A percentile compares a stretch with the other conserved stretches of the same genome.
Evolutionary conservation across 1,140 invertebrate species (phyloP).

Genomic region (Antheraea pernyi): DNA sequence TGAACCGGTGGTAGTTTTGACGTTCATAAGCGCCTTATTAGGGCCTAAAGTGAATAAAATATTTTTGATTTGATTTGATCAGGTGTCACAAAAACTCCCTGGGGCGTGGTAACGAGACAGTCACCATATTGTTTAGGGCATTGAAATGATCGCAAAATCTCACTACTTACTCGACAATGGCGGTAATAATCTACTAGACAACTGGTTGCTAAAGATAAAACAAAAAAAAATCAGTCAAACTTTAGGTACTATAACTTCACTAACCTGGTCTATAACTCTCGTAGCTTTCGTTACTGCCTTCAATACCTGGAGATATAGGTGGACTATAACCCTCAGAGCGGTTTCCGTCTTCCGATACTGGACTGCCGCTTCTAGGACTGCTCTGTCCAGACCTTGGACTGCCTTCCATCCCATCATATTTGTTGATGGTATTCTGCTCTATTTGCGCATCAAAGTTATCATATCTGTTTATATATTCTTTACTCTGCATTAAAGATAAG

Average conservation of each 20-base stretch:
- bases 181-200: too few relatives aligned
- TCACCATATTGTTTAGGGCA: too few relatives aligned
- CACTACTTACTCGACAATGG: too few relatives aligned
- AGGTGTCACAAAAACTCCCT: too few relatives aligned
- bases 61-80: too few relatives aligned
- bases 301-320: slow-evolving; percentile 75
- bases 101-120: too few relatives aligned
- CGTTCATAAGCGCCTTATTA: too few relatives aligned
- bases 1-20: too few relatives aligned
- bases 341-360: slow-evolving; percentile 72
- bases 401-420: slow-evolving; percentile 44
- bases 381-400: slow-evolving; percentile 62
- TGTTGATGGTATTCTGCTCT: slow-evolving; percentile 68
- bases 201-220: too few relatives aligned
- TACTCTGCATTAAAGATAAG: slow-evolving; percentile 64
- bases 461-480: slow-evolving; percentile 63
- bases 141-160: too few relatives aligned
- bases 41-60: too few relatives aligned
- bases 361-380: slow-evolving; percentile 59
- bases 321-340: slow-evolving; percentile 73
- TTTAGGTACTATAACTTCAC: slow-evolving; percentile 7
- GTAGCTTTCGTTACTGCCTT: slow-evolving; percentile 65
- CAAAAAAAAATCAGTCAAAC: too few relatives aligned
- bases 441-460: slow-evolving; percentile 67
- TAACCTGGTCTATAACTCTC: slow-evolving; percentile 73